Conservation (phyloP, 2,113 vertebrate genomes). For the Parus major region DNA sequence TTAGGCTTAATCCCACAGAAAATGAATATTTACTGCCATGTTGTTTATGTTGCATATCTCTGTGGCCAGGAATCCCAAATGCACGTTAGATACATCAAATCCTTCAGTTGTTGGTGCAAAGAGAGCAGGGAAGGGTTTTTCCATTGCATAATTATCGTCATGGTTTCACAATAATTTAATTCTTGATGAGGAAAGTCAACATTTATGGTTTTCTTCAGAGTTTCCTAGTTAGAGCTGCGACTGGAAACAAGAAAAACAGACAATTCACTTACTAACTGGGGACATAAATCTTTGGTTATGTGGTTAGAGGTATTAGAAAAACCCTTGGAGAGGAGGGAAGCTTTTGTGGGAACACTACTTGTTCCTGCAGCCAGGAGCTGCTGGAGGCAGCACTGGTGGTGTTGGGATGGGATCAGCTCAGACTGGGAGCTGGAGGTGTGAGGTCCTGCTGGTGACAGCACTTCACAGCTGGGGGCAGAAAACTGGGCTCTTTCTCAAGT, state of each 20-base stretch:
- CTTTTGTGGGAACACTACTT: not conserved
- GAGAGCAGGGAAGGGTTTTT: not conserved
- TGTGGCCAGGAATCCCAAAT: not conserved
- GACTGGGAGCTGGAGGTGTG: not conserved
- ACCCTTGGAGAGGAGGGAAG: not conserved
- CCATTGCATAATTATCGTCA: not conserved
- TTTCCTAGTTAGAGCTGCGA: not conserved
- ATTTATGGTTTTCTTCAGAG: not conserved
- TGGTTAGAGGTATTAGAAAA: slow-evolving; percentile 4
- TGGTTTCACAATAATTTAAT: not conserved
- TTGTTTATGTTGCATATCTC: not conserved
- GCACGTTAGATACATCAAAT: not conserved
- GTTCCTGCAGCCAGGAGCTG: not conserved
- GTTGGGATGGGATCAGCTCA: not conserved
- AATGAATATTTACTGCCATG: slow-evolving; percentile 15
- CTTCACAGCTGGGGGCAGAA: not conserved
- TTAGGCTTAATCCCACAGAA: slow-evolving; percentile 51
- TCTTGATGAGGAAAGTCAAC: not conserved
- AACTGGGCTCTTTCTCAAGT: rapidly evolving
- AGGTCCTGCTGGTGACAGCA: not conserved
- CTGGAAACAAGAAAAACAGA: not conserved
- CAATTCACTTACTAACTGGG: not conserved
- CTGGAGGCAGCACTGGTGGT: not conserved
- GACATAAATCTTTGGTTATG: not conserved
- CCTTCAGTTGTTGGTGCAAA: not conserved